A percentile compares a stretch with the other conserved stretches of the same genome.
phyloP scores from a whole-genome alignment of 1,140 invertebrate genomes.

The Drosophila hydei region DNA sequence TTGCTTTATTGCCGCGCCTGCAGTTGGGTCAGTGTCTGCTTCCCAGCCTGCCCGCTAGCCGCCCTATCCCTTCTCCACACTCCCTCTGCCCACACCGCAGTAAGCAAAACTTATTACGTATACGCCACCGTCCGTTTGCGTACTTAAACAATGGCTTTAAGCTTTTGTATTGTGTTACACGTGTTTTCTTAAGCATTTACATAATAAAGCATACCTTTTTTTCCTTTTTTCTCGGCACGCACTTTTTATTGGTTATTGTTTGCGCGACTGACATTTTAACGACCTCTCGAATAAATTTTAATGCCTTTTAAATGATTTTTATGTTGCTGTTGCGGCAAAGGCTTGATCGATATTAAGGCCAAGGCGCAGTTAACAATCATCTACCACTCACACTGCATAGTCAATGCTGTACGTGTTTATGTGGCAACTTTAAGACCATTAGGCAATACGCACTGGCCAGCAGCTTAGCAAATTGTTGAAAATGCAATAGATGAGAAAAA shows the following conservation, averaged over 20 bases:
- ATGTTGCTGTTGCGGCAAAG: slow-evolving; percentile 41
- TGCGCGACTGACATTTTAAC: slow-evolving; percentile 66
- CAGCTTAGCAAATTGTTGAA: slow-evolving; percentile 25
- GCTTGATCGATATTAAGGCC: slow-evolving; percentile 57
- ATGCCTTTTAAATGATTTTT: slow-evolving; percentile 77
- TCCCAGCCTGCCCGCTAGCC: neutral
- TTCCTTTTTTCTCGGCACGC: slow-evolving; percentile 53
- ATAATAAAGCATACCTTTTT: slow-evolving; percentile 47
- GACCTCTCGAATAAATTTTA: slow-evolving; percentile 77
- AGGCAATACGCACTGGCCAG: slow-evolving; percentile 12
- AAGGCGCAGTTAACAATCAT: slow-evolving; percentile 22
- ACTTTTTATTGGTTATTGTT: slow-evolving; percentile 71
- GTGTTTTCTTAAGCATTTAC: slow-evolving; percentile 67
- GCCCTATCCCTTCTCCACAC: neutral
- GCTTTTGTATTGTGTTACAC: slow-evolving; percentile 51
- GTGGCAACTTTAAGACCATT: slow-evolving; percentile 38
- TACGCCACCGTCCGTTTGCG: slow-evolving; percentile 39
- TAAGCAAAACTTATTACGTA: slow-evolving; percentile 56
- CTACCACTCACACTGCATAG: slow-evolving; percentile 30
- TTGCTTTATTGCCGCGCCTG: slow-evolving; percentile 70
- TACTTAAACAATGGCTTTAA: slow-evolving; percentile 38
- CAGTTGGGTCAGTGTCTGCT: slow-evolving; percentile 45
- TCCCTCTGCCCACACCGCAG: neutral
- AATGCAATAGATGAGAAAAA: neutral
- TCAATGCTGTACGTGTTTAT: slow-evolving; percentile 68